A percentile compares a stretch with the other conserved stretches of the same genome.
phyloP scores from a whole-genome alignment of 2,113 vertebrate genomes.

The Anoplopoma fimbria region DNA sequence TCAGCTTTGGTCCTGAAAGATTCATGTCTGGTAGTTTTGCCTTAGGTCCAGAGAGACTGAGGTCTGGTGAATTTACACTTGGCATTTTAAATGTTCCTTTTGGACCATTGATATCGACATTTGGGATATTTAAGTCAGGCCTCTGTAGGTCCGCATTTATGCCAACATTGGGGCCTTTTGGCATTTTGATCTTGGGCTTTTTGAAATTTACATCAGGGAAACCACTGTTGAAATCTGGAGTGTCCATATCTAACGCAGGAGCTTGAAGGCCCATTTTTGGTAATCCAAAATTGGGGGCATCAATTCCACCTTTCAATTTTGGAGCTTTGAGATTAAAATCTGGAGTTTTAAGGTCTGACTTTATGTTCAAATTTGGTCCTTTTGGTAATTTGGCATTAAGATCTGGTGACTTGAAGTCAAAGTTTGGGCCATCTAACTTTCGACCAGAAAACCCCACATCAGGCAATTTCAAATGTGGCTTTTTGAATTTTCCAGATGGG shows the following conservation, averaged over 20 bases:
- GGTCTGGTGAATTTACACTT: constrained; percentile 61
- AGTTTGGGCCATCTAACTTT: constrained; percentile 49
- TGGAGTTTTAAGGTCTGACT: constrained; percentile 57
- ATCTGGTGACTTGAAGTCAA: constrained; percentile 55
- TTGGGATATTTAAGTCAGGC: constrained; percentile 59
- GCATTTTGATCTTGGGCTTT: constrained; percentile 57
- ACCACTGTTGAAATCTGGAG: constrained; percentile 49
- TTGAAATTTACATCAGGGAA: constrained; percentile 56
- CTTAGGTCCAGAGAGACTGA: constrained; percentile 54
- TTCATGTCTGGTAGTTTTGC: constrained; percentile 31
- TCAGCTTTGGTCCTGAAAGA: constrained; percentile 51
- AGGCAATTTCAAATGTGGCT: constrained; percentile 65
- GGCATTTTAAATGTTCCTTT: constrained; percentile 63
- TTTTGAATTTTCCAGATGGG: constrained; percentile 58
- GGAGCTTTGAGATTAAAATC: constrained; percentile 61
- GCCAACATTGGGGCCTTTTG: constrained; percentile 60
- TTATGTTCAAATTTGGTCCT: constrained; percentile 53
- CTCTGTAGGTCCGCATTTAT: constrained; percentile 46
- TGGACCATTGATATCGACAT: constrained; percentile 49
- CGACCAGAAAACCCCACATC: constrained; percentile 64
- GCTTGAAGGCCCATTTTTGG: constrained; percentile 64
- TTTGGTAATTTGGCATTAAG: constrained; percentile 53
- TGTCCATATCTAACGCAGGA: constrained; percentile 61
- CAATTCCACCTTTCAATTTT: constrained; percentile 69
- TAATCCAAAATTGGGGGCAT: constrained; percentile 42